Conservation (phyloP, 2,113 vertebrate genomes). For the Hypanus sabinus region DNA sequence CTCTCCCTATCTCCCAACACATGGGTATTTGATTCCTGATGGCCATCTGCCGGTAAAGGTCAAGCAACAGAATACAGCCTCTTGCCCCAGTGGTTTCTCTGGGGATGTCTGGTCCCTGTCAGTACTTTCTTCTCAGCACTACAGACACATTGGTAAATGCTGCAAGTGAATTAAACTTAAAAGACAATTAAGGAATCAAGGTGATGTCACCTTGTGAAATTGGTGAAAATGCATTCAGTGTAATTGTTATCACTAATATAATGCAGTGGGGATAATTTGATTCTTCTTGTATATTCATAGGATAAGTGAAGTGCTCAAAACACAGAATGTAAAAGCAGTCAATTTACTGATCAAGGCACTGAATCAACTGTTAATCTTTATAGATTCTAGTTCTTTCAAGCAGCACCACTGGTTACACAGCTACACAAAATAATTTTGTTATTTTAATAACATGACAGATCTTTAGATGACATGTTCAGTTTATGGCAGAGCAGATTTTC, state of each 20-base stretch:
- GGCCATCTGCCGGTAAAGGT: slow-evolving; percentile 67
- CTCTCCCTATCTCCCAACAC: slow-evolving; percentile 49
- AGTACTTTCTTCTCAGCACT: slow-evolving; percentile 10
- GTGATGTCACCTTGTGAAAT: slow-evolving; percentile 8
- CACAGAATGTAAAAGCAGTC: background rate
- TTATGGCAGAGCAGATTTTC: background rate
- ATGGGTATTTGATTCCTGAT: slow-evolving; percentile 57
- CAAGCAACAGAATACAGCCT: slow-evolving; percentile 47
- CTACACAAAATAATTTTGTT: too few species aligned
- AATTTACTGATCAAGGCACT: background rate
- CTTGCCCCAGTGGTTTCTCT: slow-evolving; percentile 53
- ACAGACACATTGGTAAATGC: slow-evolving; percentile 14
- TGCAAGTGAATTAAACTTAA: slow-evolving; percentile 20
- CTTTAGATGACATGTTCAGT: background rate
- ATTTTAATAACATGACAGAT: background rate
- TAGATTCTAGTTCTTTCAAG: background rate
- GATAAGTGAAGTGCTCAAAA: background rate
- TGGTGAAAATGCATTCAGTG: background rate
- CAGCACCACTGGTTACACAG: background rate
- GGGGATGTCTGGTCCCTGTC: slow-evolving; percentile 52
- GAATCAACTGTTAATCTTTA: background rate
- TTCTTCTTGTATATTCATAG: background rate
- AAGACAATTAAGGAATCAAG: slow-evolving; percentile 22
- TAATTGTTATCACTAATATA: background rate
- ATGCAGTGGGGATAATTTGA: background rate